phyloP scores from a whole-genome alignment of 2,797 vertebrate genomes.

The Fundulus diaphanus region DNA sequence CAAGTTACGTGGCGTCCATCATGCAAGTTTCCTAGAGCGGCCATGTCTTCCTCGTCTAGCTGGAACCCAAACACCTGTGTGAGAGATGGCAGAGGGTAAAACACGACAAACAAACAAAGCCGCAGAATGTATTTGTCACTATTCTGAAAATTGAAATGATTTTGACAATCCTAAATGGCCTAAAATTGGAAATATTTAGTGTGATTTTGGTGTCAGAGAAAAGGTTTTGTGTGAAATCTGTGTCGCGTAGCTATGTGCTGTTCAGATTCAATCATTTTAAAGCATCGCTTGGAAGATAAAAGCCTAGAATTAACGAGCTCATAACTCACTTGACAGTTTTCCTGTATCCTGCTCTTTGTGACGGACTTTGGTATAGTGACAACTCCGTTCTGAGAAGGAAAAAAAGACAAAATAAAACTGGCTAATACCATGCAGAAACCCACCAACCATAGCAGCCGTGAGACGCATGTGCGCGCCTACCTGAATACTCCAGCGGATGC shows the following conservation, averaged over 20 bases:
- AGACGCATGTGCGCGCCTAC: slow-evolving; percentile 47
- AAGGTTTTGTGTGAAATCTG: neutral
- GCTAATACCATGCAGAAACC: neutral
- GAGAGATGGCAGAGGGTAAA: neutral
- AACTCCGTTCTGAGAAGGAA: slow-evolving; percentile 78
- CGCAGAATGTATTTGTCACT: too few relatives aligned
- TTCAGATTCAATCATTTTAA: neutral
- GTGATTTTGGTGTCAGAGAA: neutral
- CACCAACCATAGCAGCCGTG: neutral
- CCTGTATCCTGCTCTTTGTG: slow-evolving; percentile 78
- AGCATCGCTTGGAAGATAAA: neutral
- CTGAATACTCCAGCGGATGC: slow-evolving; percentile 83
- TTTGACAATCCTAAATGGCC: neutral
- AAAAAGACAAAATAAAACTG: neutral
- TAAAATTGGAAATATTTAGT: neutral
- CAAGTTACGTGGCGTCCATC: slow-evolving; percentile 73
- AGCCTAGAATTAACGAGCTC: neutral
- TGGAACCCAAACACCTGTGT: slow-evolving; percentile 61
- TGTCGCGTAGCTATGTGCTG: neutral
- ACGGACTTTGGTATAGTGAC: slow-evolving; percentile 88
- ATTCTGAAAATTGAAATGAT: neutral
- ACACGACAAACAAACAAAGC: too few relatives aligned
- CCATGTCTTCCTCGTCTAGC: slow-evolving; percentile 59
- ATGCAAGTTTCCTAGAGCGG: slow-evolving; percentile 58
- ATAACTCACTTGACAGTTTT: slow-evolving; percentile 84